These are phyloP conservation scores for Cheilosia vulpina DNA, from an alignment of 2,888 invertebrate species.

Conservation along the genomic window DNA sequence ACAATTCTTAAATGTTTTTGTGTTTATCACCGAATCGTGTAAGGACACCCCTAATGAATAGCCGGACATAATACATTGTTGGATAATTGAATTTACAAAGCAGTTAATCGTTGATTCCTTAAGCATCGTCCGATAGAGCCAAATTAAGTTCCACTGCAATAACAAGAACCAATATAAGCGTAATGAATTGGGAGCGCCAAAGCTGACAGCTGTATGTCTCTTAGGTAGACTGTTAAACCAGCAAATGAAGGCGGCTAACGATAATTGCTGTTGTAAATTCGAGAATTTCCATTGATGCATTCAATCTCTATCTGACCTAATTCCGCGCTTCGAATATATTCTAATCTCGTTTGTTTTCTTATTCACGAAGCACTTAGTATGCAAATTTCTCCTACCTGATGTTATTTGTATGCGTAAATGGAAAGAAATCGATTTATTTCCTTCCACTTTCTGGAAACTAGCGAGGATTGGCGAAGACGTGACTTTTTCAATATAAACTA, in stretches of 20 bases:
- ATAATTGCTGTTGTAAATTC: constrained; percentile 38
- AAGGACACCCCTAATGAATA: constrained; percentile 31
- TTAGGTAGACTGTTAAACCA: constrained; percentile 6
- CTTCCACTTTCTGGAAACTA: background rate
- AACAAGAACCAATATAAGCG: background rate
- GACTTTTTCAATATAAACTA: too few relatives aligned
- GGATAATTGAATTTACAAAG: constrained; percentile 56
- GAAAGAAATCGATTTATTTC: background rate
- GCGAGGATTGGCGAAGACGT: too few relatives aligned
- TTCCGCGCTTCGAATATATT: constrained; percentile 7
- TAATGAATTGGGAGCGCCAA: constrained; percentile 17
- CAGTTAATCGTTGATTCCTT: constrained; percentile 51
- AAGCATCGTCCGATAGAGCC: constrained; percentile 14
- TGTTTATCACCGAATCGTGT: constrained; percentile 25
- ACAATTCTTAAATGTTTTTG: constrained; percentile 15
- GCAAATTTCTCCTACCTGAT: background rate
- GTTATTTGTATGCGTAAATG: background rate
- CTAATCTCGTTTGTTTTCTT: background rate
- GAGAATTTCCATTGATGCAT: constrained; percentile 37
- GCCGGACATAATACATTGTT: background rate
- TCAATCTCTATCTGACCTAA: constrained; percentile 39
- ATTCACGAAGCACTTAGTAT: constrained; percentile 3
- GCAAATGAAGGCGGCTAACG: constrained; percentile 24
- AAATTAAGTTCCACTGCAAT: constrained; percentile 18
- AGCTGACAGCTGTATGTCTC: background rate